phyloP scores from a whole-genome alignment of 2,797 vertebrate species.

The Phylloscopus collybita region DNA sequence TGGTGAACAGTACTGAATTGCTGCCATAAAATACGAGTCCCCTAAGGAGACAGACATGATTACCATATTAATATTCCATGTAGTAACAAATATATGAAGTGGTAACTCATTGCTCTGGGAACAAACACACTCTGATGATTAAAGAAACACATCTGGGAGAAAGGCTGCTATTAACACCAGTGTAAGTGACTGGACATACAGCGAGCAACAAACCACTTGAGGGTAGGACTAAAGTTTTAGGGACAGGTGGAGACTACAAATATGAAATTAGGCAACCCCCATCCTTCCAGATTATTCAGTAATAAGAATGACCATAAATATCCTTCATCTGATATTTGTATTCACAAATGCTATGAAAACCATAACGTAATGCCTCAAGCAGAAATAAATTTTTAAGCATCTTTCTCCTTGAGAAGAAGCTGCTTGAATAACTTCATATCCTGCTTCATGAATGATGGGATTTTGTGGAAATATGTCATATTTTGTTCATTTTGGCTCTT shows the following conservation, averaged over 20 bases:
- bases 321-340: conserved; percentile 38
- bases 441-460: fast-evolving
- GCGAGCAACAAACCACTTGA: background rate
- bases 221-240: background rate
- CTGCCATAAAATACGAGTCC: conserved; percentile 32
- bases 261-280: background rate
- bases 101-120: conserved; percentile 44
- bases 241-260: background rate
- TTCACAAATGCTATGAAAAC: conserved; percentile 11
- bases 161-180: background rate
- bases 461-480: background rate
- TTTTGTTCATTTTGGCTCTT: background rate
- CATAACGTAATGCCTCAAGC: background rate
- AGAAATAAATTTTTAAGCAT: background rate
- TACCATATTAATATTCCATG: conserved; percentile 62
- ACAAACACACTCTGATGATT: conserved; percentile 21
- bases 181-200: background rate
- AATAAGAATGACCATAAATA: conserved; percentile 18
- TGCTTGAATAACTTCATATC: background rate
- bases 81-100: conserved; percentile 39
- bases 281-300: background rate
- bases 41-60: conserved; percentile 53
- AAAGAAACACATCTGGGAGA: conserved; percentile 31
- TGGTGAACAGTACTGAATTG: conserved; percentile 33
- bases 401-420: background rate